Evolutionary conservation across 2,888 invertebrate genomes (phyloP).

Genomic region (Leptinotarsa peninsularis): DNA sequence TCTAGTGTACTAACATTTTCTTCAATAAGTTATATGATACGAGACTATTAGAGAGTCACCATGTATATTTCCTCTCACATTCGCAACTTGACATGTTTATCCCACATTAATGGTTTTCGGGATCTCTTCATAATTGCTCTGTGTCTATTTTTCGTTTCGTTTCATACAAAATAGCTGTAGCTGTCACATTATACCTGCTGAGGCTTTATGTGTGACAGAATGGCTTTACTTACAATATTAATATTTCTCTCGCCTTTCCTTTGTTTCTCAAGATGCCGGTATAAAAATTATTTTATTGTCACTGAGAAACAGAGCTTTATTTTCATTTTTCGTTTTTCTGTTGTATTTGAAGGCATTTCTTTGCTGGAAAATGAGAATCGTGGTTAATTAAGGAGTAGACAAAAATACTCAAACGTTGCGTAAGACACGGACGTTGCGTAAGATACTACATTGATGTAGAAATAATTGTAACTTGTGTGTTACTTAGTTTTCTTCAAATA

Average conservation of each 20-base stretch:
- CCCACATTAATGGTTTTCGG: conserved; percentile 35
- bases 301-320: conserved; percentile 9
- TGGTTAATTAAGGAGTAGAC: no score
- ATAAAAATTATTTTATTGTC: conserved; percentile 35
- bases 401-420: no score
- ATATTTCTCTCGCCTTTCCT: conserved; percentile 32
- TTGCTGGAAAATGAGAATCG: no score
- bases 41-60: neutral
- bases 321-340: neutral
- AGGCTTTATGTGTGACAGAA: conserved; percentile 34
- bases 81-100: conserved; percentile 31
- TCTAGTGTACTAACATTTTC: neutral
- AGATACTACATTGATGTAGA: no score
- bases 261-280: conserved; percentile 18
- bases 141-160: conserved; percentile 30
- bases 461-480: no score
- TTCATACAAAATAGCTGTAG: conserved; percentile 10
- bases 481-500: no score
- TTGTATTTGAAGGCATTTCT: no score
- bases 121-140: conserved; percentile 36
- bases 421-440: no score
- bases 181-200: conserved; percentile 31
- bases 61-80: conserved; percentile 11
- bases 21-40: neutral
- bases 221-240: conserved; percentile 35